These are phyloP conservation scores for Ectropis grisescens DNA, from an alignment of 1,140 invertebrate species.

Conservation along the genomic window DNA sequence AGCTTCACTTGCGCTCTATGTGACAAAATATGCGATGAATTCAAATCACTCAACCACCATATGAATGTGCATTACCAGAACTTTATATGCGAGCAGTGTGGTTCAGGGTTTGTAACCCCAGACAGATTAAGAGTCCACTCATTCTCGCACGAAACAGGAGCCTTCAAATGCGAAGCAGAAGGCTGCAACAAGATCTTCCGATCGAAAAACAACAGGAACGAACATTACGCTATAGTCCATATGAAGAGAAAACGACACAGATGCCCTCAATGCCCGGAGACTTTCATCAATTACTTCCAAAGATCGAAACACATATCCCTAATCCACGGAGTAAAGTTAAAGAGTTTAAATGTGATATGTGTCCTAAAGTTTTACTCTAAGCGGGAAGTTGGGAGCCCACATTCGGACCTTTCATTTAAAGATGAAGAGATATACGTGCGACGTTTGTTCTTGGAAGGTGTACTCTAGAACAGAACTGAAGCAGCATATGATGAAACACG, in stretches of 20 bases:
- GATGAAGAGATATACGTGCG: slow-evolving; percentile 69
- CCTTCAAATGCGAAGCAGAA: slow-evolving; percentile 40
- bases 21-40: slow-evolving; percentile 48
- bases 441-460: slow-evolving; percentile 75
- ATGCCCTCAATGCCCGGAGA: slow-evolving; percentile 47
- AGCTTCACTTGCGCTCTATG: slow-evolving; percentile 52
- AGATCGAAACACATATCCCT: slow-evolving; percentile 49
- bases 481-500: slow-evolving; percentile 76
- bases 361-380: slow-evolving; percentile 49
- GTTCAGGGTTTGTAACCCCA: slow-evolving; percentile 74
- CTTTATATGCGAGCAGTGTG: slow-evolving; percentile 86
- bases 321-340: slow-evolving; percentile 48
- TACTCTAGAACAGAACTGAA: slow-evolving; percentile 72
- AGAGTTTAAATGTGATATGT: slow-evolving; percentile 50
- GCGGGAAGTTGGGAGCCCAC: slow-evolving; percentile 48
- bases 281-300: slow-evolving; percentile 54
- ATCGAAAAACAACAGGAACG: slow-evolving; percentile 42
- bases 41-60: slow-evolving; percentile 56
- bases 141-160: slow-evolving; percentile 52
- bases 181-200: slow-evolving; percentile 61
- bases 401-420: slow-evolving; percentile 50
- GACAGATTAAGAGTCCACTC: slow-evolving; percentile 48
- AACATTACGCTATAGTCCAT: slow-evolving; percentile 46
- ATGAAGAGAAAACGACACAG: slow-evolving; percentile 46
- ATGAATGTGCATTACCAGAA: slow-evolving; percentile 61